Conservation (phyloP, 2,797 vertebrate genomes). For the Enteromius radiatus region DNA sequence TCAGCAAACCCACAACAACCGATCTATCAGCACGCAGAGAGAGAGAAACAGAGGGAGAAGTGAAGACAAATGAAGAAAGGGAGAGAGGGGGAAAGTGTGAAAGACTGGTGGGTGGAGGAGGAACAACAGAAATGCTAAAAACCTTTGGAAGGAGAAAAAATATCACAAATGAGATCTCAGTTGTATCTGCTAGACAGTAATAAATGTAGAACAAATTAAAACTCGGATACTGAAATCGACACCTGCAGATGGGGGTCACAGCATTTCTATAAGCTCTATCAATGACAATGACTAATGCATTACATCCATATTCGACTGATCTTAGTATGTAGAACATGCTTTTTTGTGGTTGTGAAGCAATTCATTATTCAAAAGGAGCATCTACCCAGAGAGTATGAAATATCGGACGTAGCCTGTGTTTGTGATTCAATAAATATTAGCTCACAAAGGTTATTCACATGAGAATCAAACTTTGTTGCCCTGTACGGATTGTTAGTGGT, state of each 20-base stretch:
- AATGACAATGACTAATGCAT: background rate
- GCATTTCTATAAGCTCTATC: background rate
- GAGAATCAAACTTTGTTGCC: background rate
- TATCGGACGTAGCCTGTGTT: background rate
- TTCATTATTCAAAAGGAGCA: background rate
- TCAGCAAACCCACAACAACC: slow-evolving; percentile 40
- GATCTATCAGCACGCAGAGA: slow-evolving; percentile 38
- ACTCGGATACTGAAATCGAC: background rate
- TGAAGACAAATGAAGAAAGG: slow-evolving; percentile 9
- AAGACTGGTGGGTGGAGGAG: background rate
- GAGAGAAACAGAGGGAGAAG: slow-evolving; percentile 17
- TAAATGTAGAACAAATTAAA: background rate
- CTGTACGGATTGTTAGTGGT: background rate
- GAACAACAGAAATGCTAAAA: slow-evolving; percentile 1
- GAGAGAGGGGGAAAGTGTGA: slow-evolving; percentile 3
- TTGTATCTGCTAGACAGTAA: background rate
- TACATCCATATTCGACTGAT: background rate
- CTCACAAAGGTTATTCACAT: background rate
- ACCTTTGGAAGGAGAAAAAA: background rate
- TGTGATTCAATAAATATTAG: background rate
- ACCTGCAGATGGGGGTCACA: background rate
- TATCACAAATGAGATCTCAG: slow-evolving; percentile 14
- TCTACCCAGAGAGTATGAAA: background rate
- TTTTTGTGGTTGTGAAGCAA: background rate
- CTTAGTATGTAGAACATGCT: background rate